Base-by-base conservation (phyloP, 2,888 invertebrate species). In the Tuberolachnus salignus region DNA sequence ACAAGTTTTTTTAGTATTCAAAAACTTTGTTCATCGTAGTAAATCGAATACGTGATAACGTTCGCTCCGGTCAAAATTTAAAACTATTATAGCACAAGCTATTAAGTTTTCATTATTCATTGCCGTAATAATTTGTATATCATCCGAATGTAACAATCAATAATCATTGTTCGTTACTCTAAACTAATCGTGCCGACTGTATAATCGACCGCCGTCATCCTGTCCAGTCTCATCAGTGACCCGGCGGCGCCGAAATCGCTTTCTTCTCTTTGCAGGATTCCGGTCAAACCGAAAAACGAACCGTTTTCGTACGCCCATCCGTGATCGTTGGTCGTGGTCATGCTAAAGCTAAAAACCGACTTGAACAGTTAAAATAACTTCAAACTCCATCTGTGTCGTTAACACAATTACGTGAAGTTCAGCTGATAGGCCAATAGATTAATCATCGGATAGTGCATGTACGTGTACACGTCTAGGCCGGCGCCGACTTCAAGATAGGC, bases 191-290 rank as follows among this genome's bases (percentile, higher is more conserved):
- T 89, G 83, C 89, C 89, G 0, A 88, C 86, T 53, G 87, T 85
- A 84, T 86, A 89, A 84, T 89, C 88, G 63, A 88, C 84, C 34
- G 88, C 85, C 0, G 84, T 84, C 83, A 88, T 85, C 63, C 90
- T 88, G 84, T 90, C 90, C 0, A 85, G 81, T 16, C 90, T 86
- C 88, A 90, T 88, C 83, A 90, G 89, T 59, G 86, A 84, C 1
- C 84, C 87, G 83, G 88, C 85, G 81, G 88, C 88, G 51, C 87
- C 88, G 81, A 90, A 84, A 83, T 90, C 89, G 53, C 88, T 83
- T 83, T 87, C 86, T 34, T 85, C 85, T 16, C 88, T 87, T 85
- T 90, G 88, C 84, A 90, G 86, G 81, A 86, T 84, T 46, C 90
- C 90, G 82, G 88, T 86, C 80, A 89, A 86, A 19, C 88, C 88